Evolutionary conservation across 2,797 vertebrate species (phyloP), one percentile per base, ranked within the genome.

Genomic region (Sebastes steindachneri): DNA sequence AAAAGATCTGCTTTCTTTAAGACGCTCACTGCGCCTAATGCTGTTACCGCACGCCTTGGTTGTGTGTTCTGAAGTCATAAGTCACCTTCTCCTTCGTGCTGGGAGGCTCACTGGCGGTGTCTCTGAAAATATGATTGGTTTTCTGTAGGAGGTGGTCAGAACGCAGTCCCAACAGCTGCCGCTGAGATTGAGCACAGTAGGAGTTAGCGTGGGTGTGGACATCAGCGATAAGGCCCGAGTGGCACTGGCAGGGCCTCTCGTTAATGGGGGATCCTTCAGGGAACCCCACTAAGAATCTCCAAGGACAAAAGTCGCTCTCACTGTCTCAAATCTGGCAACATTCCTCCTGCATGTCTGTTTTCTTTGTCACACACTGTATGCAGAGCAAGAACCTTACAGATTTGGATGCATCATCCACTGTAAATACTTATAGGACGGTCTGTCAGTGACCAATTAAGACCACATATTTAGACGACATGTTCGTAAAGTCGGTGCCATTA

Each of bases 91-190:
- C 76, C 45, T 83, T 85, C 84, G 77, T 79, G 81, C 83, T 88
- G 85, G 17, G 80, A 75, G 77, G 63, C 82, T 78, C 83, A 67
- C 75, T n/a, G 64, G 80, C 35, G 7, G 73, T 33, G 48, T 70
- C 60, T 92, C 85, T 88, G 74, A 81, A 86, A 85, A 75, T 84
- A 90, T 89, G 88, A 95, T 92, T 93, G 90, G 91, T 93, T 95
- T 92, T 89, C 86, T 75, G 88, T 86, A 59, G 87, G 87, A 87
- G 90, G 86, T 70, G 86, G 92, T 82, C 83, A 85, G 80, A 66
- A 73, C 71, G 69, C 71, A 48, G 80, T 79, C 85, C 82, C 54
- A 86, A 66, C 84, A 90, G 87, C 86, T 91, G 86, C 81, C 37
- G 58, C 72, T 89, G 85, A 89, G 88, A 94, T 92, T 82, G 72